Evolutionary conservation across 2,113 vertebrate genomes (phyloP).

Genomic region (Sebastes fasciatus): DNA sequence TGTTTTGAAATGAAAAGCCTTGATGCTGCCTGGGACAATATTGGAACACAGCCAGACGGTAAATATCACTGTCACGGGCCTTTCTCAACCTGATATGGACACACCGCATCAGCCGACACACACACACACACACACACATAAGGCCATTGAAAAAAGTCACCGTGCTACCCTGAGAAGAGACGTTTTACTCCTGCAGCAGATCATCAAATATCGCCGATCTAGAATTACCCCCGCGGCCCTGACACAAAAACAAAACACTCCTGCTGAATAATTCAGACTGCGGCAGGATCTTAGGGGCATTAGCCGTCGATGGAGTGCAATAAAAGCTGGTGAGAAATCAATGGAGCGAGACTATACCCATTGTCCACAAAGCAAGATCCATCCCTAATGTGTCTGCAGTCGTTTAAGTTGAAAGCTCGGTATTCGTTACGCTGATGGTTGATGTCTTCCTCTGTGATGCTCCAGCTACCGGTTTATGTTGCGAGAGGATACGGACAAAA

Average conservation of each 20-base stretch:
- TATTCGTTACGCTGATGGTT: constrained; percentile 58
- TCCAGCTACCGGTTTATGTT: constrained; percentile 14
- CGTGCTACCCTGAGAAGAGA: constrained; percentile 59
- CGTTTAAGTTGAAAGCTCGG: constrained; percentile 69
- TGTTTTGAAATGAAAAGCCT: constrained; percentile 71
- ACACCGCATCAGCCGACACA: constrained; percentile 40
- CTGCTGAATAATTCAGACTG: constrained; percentile 84
- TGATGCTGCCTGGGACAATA: constrained; percentile 54
- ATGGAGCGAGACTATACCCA: constrained; percentile 78
- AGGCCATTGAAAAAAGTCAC: constrained; percentile 53
- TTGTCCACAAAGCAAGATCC: constrained; percentile 78
- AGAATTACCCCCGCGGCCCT: constrained; percentile 75
- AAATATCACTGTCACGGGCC: constrained; percentile 67
- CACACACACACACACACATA: constrained; percentile 39
- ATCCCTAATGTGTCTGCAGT: constrained; percentile 78
- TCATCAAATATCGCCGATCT: constrained; percentile 79
- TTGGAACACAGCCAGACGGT: constrained; percentile 67
- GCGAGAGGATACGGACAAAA: background rate
- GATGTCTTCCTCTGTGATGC: constrained; percentile 62
- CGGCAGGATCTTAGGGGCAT: constrained; percentile 78
- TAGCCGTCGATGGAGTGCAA: constrained; percentile 78
- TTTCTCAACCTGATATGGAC: constrained; percentile 70
- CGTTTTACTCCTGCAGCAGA: constrained; percentile 72
- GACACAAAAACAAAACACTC: constrained; percentile 84
- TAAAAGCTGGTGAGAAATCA: constrained; percentile 83